Percentiles rank a stretch among this genome's conserved stretches.
Evolutionary conservation across 1,140 invertebrate genomes (phyloP).

Genomic region (Phthorimaea operculella): DNA sequence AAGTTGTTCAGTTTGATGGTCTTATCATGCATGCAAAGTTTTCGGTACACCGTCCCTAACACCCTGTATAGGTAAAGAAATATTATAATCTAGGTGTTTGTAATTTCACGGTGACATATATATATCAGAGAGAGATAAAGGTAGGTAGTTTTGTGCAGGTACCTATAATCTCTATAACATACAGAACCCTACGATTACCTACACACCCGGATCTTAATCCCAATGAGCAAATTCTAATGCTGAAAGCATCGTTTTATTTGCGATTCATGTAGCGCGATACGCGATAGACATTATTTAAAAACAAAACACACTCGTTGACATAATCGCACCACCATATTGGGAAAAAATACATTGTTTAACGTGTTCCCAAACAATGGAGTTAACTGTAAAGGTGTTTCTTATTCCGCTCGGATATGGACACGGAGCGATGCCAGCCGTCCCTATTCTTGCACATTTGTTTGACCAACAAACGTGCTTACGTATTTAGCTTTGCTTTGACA

Average conservation of each 20-base stretch:
- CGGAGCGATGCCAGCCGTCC: slow-evolving; percentile 11
- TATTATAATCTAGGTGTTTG: no score
- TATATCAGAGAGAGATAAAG: no score
- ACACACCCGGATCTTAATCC: slow-evolving; percentile 17
- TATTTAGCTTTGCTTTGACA: not conserved
- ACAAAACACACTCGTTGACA: slow-evolving; percentile 62
- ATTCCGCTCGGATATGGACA: slow-evolving; percentile 64
- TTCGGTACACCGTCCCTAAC: no score
- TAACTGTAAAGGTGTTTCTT: slow-evolving; percentile 65
- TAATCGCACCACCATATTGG: slow-evolving; percentile 61
- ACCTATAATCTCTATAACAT: no score
- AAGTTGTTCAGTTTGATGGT: no score
- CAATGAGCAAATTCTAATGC: slow-evolving; percentile 35
- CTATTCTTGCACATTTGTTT: not conserved
- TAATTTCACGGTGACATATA: no score
- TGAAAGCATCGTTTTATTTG: slow-evolving; percentile 31
- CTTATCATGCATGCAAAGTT: no score
- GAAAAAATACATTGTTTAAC: slow-evolving; percentile 62
- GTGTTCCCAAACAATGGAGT: slow-evolving; percentile 58
- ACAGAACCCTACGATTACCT: no score
- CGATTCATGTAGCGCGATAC: slow-evolving; percentile 38
- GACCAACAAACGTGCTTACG: not conserved
- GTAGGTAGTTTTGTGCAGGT: no score
- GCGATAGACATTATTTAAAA: slow-evolving; percentile 58
- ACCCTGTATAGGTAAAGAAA: no score